Base-by-base conservation (phyloP, 2,888 invertebrate genomes). In the Oligia latruncula region DNA sequence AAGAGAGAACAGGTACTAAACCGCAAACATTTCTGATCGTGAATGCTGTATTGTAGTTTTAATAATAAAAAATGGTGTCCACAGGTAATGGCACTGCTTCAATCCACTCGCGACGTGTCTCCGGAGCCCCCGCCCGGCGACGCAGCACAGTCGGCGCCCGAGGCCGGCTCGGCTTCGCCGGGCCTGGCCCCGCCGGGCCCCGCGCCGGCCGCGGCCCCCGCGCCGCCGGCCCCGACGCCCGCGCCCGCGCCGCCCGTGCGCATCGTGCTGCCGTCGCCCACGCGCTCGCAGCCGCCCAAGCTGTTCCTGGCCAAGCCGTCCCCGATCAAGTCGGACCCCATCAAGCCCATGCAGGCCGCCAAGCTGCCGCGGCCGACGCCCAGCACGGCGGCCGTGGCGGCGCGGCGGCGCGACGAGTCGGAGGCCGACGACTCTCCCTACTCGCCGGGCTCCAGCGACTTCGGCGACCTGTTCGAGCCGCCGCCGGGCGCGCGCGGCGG, bases 371-470 rank as follows among this genome's bases (percentile, higher is more conserved):
- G 91, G 66, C 80, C 86, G 81, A 91, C 93, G 78, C 92, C 93
- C 83, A 88, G 91, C 92, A 90, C 93, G 79, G 83, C 87, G 82
- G 76, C 79, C 88, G 81, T 85, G 92, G 90, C 93, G 81, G 80
- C 84, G 49, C 81, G 79, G 81, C 92, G 93, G 88, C 94, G 80
- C 81, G 87, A 79, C 67, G 85, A 74, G 87, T 75, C 84, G 90
- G 90, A 93, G 66, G 82, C 96, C 64, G 98, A 98, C 88, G 97
- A 97, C 71, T 98, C 99, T 43, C 99, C 99, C 0, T 99, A 99
- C 95, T 98, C 98, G 72, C 99, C 99, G 0, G 98, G 98, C 70
- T 98, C 98, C n/a, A 98, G 98, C 90, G 98, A 99, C 94, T 98
- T 98, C 92, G 98, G 98, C 90, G 98, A 99, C 93, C 97, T 99